Base-by-base conservation (phyloP, 2,888 invertebrate genomes). In the Automeris io region DNA sequence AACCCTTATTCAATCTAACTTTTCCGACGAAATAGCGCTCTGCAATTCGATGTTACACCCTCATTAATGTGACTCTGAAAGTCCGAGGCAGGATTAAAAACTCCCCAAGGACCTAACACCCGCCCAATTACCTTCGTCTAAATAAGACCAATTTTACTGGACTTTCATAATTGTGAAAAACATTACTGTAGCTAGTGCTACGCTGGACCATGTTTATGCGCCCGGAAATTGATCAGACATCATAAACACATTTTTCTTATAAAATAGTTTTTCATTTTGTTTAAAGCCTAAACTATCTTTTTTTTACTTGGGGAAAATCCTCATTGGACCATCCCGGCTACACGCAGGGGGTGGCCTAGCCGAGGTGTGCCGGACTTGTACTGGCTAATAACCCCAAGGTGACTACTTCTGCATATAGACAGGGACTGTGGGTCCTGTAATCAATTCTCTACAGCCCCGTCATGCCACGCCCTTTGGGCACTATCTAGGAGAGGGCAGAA, bases 1-100 rank as follows among this genome's bases (percentile, higher is more conserved):
- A 69, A 73, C 72, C 78, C 79, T 76, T 79, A 82, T 82, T 83
- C 80, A 80, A 80, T 81, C 69, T 74, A 81, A 83, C 80, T 81
- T 80, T 69, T 62, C 52, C 57, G 75, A 66, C 74, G 68, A 63
- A 71, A 72, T 72, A 73, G 66, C 68, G 61, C 47, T 54, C 54
- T 59, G 72, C 81, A 77, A 80, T 79, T 70, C 65, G 70, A 70
- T 75, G 71, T 80, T 81, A 82, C 80, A 78, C 77, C 68, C 77
- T 77, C 78, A 76, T 81, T 79, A 79, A 75, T 71, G 74, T 66
- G 69, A 71, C 74, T 73, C 67, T 61, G 60, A 55, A 76, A 76
- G 65, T 74, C 72, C 45, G 46, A 67, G 69, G 61, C 54, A 41
- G 74, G 73, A 79, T 81, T 82, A 80, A 81, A 82, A 82, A 81